These are phyloP conservation scores for Gerris lacustris DNA, from an alignment of 2,888 invertebrate species.

Conservation along the genomic window DNA sequence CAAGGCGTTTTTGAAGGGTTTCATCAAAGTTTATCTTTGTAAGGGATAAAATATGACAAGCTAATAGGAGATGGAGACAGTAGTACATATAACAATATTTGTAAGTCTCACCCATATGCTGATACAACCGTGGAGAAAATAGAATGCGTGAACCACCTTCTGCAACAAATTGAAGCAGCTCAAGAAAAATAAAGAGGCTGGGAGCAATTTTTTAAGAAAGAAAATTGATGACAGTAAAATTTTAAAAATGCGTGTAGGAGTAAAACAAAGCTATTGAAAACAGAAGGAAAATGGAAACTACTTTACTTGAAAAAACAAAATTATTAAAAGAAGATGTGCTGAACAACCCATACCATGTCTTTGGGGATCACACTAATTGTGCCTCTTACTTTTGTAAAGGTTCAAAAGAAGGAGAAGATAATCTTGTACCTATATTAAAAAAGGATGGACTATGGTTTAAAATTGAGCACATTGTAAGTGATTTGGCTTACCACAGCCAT, in stretches of 20 bases:
- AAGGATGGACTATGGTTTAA: too few species aligned
- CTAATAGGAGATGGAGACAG: constrained; percentile 36
- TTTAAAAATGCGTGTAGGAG: neutral
- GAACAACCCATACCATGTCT: neutral
- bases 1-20: neutral
- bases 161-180: constrained; percentile 18
- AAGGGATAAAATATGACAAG: neutral
- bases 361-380: neutral
- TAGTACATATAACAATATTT: constrained; percentile 32
- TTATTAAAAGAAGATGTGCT: neutral
- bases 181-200: constrained; percentile 5
- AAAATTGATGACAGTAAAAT: neutral
- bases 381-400: neutral
- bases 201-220: neutral
- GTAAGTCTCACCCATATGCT: constrained; percentile 29
- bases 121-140: constrained; percentile 30
- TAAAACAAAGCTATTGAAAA: neutral
- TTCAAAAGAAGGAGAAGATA: neutral
- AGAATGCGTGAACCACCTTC: constrained; percentile 33
- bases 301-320: neutral
- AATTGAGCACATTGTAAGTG: too few species aligned
- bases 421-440: too few species aligned
- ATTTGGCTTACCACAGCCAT: too few species aligned
- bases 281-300: too few species aligned
- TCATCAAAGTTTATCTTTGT: neutral